Evolutionary conservation across 2,113 vertebrate species (phyloP), one percentile per base, ranked within the genome.

Genomic region (Pollimyrus isidori): DNA sequence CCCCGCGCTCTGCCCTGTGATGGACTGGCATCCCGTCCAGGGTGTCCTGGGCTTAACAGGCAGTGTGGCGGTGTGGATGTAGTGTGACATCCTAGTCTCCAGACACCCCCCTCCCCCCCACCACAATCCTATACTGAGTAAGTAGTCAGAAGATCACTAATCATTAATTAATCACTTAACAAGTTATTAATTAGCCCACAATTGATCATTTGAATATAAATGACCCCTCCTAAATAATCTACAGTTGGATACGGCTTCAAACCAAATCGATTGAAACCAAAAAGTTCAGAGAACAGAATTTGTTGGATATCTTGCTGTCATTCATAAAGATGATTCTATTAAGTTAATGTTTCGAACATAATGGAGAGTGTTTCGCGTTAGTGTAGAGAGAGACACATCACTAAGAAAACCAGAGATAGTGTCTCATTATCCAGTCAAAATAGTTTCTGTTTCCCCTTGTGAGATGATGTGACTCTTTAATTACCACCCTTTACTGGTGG

Each of bases 381-480:
- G n/a, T 19, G 88, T 30, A 80, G 45, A 87, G 52, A 84, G 49
- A 85, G 49, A 39, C 42, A 5, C 42, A 87, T 48, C 30, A 84
- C 80, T 56, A 30, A 88, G 87, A 90, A 50, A 26, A 26, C 46
- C 45, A 56, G 17, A 82, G 46, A 90, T 53, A 65, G 62, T n/a
- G 15, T 83, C 85, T 89, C 73, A 91, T 89, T 88, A 62, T 87
- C 87, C 62, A 82, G 13, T 65, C 89, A 49, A 86, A 88, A 91
- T 83, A 48, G 82, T 89, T 53, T 82, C 89, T 88, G 91, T 90
- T 89, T 90, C 53, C 53, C 88, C 91, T 89, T 93, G 91, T 92
- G 89, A 92, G 48, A 89, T 87, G 89, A 89, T 84, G 30, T 90
- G 86, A 92, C 87, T 90, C 84, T 91, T 92, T 91, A 92, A 93